Conservation (phyloP, 2,888 invertebrate genomes). For the Taphrorychus bicolor region DNA sequence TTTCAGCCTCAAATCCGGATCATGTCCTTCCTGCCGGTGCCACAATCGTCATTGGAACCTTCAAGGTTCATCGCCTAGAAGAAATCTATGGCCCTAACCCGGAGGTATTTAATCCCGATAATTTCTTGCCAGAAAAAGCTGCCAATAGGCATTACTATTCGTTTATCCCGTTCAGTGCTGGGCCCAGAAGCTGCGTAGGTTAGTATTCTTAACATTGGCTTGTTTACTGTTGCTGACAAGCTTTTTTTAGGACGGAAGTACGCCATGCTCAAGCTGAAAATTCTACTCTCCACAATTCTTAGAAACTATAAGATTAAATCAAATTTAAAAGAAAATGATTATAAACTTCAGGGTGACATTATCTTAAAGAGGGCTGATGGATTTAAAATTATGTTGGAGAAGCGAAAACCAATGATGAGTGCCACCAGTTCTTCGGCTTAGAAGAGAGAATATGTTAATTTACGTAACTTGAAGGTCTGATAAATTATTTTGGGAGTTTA, state of each 20-base stretch:
- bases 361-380: conserved; percentile 78
- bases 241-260: conserved; percentile 74
- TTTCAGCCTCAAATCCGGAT: conserved; percentile 65
- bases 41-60: conserved; percentile 72
- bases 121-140: conserved; percentile 78
- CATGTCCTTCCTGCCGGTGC: conserved; percentile 73
- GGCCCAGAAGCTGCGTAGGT: conserved; percentile 82
- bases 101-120: conserved; percentile 77
- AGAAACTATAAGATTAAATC: conserved; percentile 72
- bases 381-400: conserved; percentile 73
- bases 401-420: conserved; percentile 62
- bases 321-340: conserved; percentile 70
- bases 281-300: conserved; percentile 73
- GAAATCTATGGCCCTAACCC: conserved; percentile 72
- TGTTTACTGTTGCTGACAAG: not conserved
- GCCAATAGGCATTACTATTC: conserved; percentile 80
- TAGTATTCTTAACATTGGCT: conserved; percentile 47
- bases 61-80: conserved; percentile 71
- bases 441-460: not conserved
- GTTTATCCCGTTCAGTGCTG: conserved; percentile 82
- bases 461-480: too few species aligned
- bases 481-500: not conserved
- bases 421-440: not conserved
- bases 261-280: conserved; percentile 79
- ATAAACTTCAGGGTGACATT: conserved; percentile 73